Conservation (phyloP, 1,140 invertebrate genomes). For the Conus betulinus region DNA sequence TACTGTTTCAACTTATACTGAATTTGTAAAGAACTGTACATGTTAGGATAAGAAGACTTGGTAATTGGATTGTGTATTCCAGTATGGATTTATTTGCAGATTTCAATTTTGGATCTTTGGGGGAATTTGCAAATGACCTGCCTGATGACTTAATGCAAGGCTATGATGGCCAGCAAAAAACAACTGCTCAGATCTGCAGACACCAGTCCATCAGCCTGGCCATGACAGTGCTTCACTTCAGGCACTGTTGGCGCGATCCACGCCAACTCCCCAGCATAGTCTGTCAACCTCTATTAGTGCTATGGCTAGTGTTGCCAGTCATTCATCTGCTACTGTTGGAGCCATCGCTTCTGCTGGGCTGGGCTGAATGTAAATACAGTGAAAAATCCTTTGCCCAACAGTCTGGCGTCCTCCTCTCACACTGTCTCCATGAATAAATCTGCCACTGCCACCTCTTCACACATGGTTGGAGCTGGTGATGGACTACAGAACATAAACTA, state of each 20-base stretch:
- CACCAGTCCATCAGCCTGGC: constrained; percentile 34
- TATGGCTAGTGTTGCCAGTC: constrained; percentile 50
- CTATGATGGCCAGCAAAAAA: constrained; percentile 69
- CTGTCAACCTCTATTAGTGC: constrained; percentile 51
- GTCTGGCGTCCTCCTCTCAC: constrained; percentile 23
- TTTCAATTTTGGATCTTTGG: constrained; percentile 51
- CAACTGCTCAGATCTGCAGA: constrained; percentile 53
- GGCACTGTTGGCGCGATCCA: constrained; percentile 64
- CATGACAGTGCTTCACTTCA: constrained; percentile 65
- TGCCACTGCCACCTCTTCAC: constrained; percentile 39
- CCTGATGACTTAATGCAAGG: constrained; percentile 89
- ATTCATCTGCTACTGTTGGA: constrained; percentile 64
- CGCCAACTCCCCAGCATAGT: constrained; percentile 53
- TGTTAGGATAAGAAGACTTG: too few relatives aligned
- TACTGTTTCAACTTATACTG: too few relatives aligned
- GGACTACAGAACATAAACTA: constrained; percentile 35
- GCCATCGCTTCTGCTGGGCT: constrained; percentile 58
- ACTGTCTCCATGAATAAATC: constrained; percentile 34
- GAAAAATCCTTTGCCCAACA: constrained; percentile 41
- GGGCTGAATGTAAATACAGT: constrained; percentile 50
- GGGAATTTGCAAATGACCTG: constrained; percentile 80
- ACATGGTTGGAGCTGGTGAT: constrained; percentile 35
- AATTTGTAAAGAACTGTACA: too few relatives aligned
- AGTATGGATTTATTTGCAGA: constrained; percentile 44
- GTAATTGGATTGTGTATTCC: too few relatives aligned